Base-by-base conservation (phyloP, 2,888 invertebrate genomes). In the Lissonota sp. region DNA sequence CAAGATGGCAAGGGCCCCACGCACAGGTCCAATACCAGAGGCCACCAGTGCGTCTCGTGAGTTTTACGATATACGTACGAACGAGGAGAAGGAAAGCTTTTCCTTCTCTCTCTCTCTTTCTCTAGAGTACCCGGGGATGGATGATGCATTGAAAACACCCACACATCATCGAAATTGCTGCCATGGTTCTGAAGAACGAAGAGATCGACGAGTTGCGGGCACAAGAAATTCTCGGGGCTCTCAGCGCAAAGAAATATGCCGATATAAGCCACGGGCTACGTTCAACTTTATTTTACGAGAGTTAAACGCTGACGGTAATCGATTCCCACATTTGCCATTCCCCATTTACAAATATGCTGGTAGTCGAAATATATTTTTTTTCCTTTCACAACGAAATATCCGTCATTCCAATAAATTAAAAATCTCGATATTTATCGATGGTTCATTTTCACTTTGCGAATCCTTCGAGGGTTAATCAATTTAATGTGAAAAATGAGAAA, bases 181-280 rank as follows among this genome's bases (percentile, higher is more conserved):
- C 46, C 58, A 63, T 69, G 26, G 69, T 69, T 69, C 69, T 57
- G 16, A 14, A 53, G 51, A 8, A 6, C n/a, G 10, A 14, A 14
- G 60, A 64, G 80, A 73, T 80, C 62, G 51, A 73, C 62, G 77
- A 73, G 69, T 74, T 70, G 57, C 55, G 60, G 64, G 63, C 42
- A 73, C 79, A 83, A 83, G 69, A 81, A 83, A 81, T 62, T 76
- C 62, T n/a, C n/a, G n/a, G n/a, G n/a, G 26, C 74, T 58, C 66
- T 58, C 66, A 66, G 66, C 72, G 64, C 42, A 71, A 66, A 55
- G 14, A 14, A 10, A 6, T 26, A 51, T 63, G 71, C 62, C 62
- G 70, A 81, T 72, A 62, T 57, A 51, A 37, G 78, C 53, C 46
- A 67, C 53, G 70, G 49, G 66, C 14, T 64, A 77, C 77, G 62